phyloP scores from a whole-genome alignment of 1,140 invertebrate genomes.

The Drosophila albomicans region DNA sequence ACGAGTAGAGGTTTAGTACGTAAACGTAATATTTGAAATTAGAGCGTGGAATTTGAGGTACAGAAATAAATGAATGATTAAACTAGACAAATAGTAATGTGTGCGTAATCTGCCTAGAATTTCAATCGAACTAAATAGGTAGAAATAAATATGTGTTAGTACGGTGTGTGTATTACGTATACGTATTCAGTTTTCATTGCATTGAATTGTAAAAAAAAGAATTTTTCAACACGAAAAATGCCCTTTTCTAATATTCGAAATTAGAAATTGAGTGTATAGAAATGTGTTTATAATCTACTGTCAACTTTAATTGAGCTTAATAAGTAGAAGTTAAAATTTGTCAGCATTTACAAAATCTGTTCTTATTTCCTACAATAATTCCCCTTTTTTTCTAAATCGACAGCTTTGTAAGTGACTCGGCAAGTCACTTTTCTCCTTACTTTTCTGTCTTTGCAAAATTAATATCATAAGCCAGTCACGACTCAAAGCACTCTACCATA shows the following conservation, averaged over 20 bases:
- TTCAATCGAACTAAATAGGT: too few species aligned
- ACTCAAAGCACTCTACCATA: neutral
- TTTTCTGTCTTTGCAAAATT: neutral
- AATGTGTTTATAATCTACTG: too few species aligned
- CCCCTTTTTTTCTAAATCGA: neutral
- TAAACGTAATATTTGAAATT: neutral
- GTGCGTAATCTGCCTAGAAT: too few species aligned
- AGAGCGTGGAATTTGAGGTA: neutral
- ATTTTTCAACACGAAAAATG: neutral
- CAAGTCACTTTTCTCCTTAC: neutral
- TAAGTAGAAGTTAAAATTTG: too few species aligned
- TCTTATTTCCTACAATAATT: too few species aligned
- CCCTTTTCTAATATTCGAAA: neutral
- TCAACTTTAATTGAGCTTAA: too few species aligned
- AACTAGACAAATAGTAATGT: too few species aligned
- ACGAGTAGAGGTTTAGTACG: neutral
- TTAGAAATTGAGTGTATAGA: too few species aligned
- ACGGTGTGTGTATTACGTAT: neutral
- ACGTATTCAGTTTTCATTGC: neutral
- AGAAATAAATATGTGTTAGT: neutral
- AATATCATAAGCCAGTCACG: slow-evolving; percentile 27
- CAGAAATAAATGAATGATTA: too few species aligned
- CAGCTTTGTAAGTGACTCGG: neutral
- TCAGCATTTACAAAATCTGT: neutral
- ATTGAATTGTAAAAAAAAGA: too few species aligned